Conservation (phyloP, 2,888 invertebrate species). For the Parnassius mnemosyne region DNA sequence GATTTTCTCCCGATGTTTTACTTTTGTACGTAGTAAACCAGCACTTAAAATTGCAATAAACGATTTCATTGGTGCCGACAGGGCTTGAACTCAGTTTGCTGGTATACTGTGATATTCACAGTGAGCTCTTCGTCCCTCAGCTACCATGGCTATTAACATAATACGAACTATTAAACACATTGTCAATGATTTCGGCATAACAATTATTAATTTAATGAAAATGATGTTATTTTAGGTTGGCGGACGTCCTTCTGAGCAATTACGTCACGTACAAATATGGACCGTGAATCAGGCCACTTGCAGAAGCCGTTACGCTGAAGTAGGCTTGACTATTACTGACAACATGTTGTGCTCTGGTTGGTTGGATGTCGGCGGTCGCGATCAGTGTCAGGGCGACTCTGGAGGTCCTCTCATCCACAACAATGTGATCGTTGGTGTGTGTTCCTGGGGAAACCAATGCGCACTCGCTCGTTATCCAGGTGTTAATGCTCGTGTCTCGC, state of each 20-base stretch:
- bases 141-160: too few relatives aligned
- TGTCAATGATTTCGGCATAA: too few relatives aligned
- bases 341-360: conserved; percentile 29
- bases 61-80: too few relatives aligned
- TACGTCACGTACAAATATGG: conserved; percentile 4
- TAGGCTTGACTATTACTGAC: conserved; percentile 1
- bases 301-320: neutral
- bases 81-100: too few relatives aligned
- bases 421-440: conserved; percentile 43
- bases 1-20: too few relatives aligned
- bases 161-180: too few relatives aligned
- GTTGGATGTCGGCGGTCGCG: conserved; percentile 10
- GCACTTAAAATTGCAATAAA: too few relatives aligned
- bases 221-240: too few relatives aligned
- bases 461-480: conserved; percentile 44
- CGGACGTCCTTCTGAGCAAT: neutral
- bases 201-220: too few relatives aligned
- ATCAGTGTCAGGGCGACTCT: conserved; percentile 36
- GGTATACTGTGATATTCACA: too few relatives aligned
- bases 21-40: too few relatives aligned
- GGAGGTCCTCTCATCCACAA: conserved; percentile 54
- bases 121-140: too few relatives aligned
- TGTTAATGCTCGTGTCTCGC: conserved; percentile 48
- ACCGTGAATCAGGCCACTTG: conserved; percentile 4
- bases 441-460: conserved; percentile 47